Base-by-base conservation (phyloP, 2,797 vertebrate species). In the Pseudomugil tenellus region DNA sequence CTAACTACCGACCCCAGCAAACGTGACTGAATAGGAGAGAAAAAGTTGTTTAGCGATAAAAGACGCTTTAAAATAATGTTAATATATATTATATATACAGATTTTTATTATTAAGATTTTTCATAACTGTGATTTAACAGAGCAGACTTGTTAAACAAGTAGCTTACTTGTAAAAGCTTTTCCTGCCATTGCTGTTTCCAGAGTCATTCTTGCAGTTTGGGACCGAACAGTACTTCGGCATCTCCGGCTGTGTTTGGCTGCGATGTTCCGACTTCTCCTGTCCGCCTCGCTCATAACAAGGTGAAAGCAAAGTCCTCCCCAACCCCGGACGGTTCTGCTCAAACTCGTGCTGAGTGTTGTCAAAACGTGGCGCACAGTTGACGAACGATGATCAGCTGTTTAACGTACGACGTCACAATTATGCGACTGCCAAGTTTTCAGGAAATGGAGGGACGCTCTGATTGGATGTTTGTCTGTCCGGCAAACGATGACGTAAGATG, bases 111-210 rank as follows among this genome's bases (percentile, higher is more conserved):
- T n/a, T n/a, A n/a, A n/a, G n/a, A n/a, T n/a, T n/a, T n/a, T n/a
- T n/a, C n/a, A 49, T 25, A 14, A 49, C 11, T 26, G 21, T 10
- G 3, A 25, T 21, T 48, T 10, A 4, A 48, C 46, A 9, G 48
- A 26, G 25, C 4, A 14, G 49, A 25, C 12, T 14, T 4, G 13
- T 59, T 0, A 10, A 58, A 41, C 4, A 9, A 19, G 0, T 2
- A 0, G 4, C 94, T 94, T 82, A 94, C 94, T 90, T 91, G 87
- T 94, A 92, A 65, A 94, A 93, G 74, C 92, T 94, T 0, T 83
- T 94, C 77, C 73, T 85, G 51, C 90, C 89, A 6, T 39, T 53
- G 35, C 85, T 70, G 54, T 53, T 83, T 1, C 88, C 89, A 0
- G 91, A 90, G 5, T 90, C 89, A 55, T 77, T 93, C 70, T 61